Base-by-base conservation (phyloP, 2,113 vertebrate genomes). In the Siniperca knerii region DNA sequence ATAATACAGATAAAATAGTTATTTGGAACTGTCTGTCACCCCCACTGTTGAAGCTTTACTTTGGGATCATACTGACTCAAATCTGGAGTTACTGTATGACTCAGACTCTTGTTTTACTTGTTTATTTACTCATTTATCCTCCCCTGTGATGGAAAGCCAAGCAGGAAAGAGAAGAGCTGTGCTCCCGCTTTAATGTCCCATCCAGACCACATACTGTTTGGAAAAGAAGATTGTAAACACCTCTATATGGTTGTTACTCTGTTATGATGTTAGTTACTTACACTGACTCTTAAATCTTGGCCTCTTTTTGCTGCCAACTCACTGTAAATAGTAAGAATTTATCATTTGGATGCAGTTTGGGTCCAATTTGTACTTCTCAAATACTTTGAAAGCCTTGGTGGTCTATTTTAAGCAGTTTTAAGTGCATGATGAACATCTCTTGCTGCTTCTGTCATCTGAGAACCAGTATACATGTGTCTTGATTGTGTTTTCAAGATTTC, bases 181-280 rank as follows among this genome's bases (percentile, higher is more conserved):
- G 16, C 44, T 75, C 1, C 33, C 29, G 35, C 77, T 88, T 84
- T 88, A 58, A 86, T 68, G 66, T 86, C 50, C 50, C 48, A 48
- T 86, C 77, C 86, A 86, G 81, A 82, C 84, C 86, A 40, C 78
- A 66, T 60, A 72, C 21, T 79, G 78, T 74, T 87, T 87, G 37
- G 23, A 42, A 20, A 70, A 65, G 77, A 66, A 13, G 2, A 61
- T 13, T 57, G 46, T 82, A 82, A 78, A 86, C 68, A 69, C 70
- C 46, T 29, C 35, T 25, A n/a, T 37, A 25, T 76, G 33, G 52
- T 33, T 76, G n/a, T 75, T 16, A 10, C 52, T 58, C 25, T 46
- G 64, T 21, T 37, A n/a, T 9, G 37, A 35, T 40, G 67, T 48
- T 25, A 60, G 29, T 42, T 21, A 65, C 20, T 23, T n/a, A 4